Evolutionary conservation across 2,797 vertebrate species (phyloP).

Genomic region (Helarctos malayanus): DNA sequence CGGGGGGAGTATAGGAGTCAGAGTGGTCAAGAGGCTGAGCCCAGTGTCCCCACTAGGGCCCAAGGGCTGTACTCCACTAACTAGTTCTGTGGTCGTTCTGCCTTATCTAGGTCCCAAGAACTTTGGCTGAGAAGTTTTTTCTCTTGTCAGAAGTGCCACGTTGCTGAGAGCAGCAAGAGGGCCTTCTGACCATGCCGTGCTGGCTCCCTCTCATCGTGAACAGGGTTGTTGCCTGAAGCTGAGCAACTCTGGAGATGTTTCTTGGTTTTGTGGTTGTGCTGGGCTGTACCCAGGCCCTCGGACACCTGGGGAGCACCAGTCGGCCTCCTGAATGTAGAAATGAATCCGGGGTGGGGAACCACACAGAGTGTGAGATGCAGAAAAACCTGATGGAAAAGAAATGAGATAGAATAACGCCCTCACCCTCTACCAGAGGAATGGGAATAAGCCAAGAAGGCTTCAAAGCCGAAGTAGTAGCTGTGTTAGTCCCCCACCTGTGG

Average conservation of each 20-base stretch:
- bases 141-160: neutral
- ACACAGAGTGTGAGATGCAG: neutral
- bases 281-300: neutral
- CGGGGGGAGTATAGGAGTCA: neutral
- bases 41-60: neutral
- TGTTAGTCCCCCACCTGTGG: neutral
- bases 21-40: neutral
- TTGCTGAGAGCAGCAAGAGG: neutral
- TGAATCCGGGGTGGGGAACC: neutral
- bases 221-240: slow-evolving; percentile 65
- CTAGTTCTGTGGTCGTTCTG: neutral
- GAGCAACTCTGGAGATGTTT: slow-evolving; percentile 68
- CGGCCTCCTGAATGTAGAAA: slow-evolving; percentile 80
- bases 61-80: neutral
- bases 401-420: neutral
- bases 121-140: neutral
- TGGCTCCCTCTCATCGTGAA: neutral
- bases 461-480: neutral
- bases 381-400: neutral
- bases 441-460: neutral
- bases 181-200: neutral
- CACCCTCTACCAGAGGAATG: neutral
- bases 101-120: neutral
- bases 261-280: slow-evolving; percentile 71
- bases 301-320: neutral